A percentile compares a stretch with the other conserved stretches of the same genome.
Conservation (phyloP, 2,888 invertebrate species). For the Keiferia lycopersicella region DNA sequence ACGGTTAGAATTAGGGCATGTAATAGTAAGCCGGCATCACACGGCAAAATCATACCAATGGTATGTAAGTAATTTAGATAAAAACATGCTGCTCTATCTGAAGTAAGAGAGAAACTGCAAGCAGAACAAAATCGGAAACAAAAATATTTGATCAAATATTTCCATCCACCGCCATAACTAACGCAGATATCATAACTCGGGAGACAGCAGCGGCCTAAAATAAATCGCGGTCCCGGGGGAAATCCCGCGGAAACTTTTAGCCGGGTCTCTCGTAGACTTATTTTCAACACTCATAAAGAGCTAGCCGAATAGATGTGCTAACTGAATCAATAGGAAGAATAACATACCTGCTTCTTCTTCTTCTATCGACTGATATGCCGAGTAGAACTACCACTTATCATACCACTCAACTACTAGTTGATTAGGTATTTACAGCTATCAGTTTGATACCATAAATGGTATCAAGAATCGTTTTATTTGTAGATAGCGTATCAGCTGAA, state of each 20-base stretch:
- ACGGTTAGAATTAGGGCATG: too few species aligned
- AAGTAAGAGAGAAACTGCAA: background rate
- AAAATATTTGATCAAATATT: slow-evolving; percentile 1
- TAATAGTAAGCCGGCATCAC: too few species aligned
- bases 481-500: too few species aligned
- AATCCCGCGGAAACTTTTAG: slow-evolving; percentile 23
- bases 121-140: background rate
- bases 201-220: background rate
- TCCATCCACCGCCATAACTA: background rate
- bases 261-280: slow-evolving; percentile 17
- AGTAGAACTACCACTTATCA: too few species aligned
- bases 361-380: too few species aligned
- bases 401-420: too few species aligned
- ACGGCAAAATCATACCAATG: too few species aligned
- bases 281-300: slow-evolving; percentile 18
- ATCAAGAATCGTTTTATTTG: too few species aligned
- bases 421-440: too few species aligned
- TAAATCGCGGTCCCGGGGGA: slow-evolving; percentile 23
- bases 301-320: background rate
- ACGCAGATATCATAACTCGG: background rate
- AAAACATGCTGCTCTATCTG: too few species aligned
- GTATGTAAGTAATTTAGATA: too few species aligned
- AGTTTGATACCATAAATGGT: too few species aligned
- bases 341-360: background rate
- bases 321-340: background rate